Base-by-base conservation (phyloP, 2,888 invertebrate species). In the Spodoptera picta region DNA sequence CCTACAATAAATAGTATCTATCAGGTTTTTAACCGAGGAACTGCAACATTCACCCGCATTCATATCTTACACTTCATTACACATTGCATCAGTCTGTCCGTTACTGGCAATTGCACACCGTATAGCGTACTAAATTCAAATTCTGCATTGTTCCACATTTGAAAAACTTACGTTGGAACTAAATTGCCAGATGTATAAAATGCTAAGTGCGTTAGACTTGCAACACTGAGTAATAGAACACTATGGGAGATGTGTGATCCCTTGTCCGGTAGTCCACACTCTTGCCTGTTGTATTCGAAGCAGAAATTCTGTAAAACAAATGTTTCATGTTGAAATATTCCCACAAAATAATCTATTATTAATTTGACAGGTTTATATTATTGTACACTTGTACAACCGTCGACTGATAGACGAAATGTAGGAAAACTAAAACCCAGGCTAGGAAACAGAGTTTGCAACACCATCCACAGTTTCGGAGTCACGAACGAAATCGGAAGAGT, bases 291-390 rank as follows among this genome's bases (percentile, higher is more conserved):
- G 77, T 93, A 94, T 82, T 91, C 92, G 58, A 92, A 82, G 84
- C 94, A 94, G 83, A 92, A 94, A 80, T 87, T 93, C 94, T 94
- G 94, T 51, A 87, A 89, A 81, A 60, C 72, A 36, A 36, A 36
- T 6, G 36, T 36, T 9, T 24, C 41, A 14, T 44, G 36, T 62
- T 71, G 7, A 56, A 68, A 51, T 31, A 53, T 61, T 56, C 24
- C 19, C 7, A 36, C 4, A 36, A 36, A 6, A 19, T 19, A 19
- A 19, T 19, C 19, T 19, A 19, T 19, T 19, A 19, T 19, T 19
- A 14, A 31, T 36, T 36, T 9, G 36, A 7, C 12, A 19, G 10
- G 7, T 43, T 50, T 45, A 23, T 24, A 36, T 36, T 47, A 6
- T 0, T 23, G n/a, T 12, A 7, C 6, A 36, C 9, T 9, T 36